Conservation (phyloP, 2,113 vertebrate species). For the Merops nubicus region DNA sequence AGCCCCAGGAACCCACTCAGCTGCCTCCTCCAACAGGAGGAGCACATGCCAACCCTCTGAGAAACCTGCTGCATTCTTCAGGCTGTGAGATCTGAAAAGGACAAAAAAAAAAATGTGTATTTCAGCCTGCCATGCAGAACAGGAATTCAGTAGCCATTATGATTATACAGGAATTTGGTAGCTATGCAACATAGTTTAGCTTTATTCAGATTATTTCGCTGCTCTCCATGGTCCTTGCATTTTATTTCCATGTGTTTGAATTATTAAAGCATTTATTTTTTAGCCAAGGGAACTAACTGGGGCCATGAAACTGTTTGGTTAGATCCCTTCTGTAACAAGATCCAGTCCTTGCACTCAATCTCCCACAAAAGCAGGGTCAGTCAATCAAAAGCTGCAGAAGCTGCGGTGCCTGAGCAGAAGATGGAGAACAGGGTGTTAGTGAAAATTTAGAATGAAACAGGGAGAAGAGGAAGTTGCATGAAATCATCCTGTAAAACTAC, state of each 20-base stretch:
- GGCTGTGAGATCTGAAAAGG: constrained; percentile 13
- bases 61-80: constrained; percentile 74
- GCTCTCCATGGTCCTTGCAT: background rate
- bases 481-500: constrained; percentile 22
- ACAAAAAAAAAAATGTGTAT: background rate
- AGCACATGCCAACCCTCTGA: constrained; percentile 55
- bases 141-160: background rate
- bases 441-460: background rate
- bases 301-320: background rate
- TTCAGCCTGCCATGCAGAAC: background rate
- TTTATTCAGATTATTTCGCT: background rate
- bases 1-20: background rate
- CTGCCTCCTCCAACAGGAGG: constrained; percentile 57
- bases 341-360: background rate
- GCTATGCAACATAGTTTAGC: background rate
- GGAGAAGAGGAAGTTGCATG: background rate
- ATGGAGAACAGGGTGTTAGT: background rate
- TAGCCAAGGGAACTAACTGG: background rate
- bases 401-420: background rate
- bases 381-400: background rate
- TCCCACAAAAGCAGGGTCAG: background rate
- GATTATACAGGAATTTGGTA: background rate
- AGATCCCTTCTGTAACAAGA: background rate
- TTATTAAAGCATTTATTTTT: background rate
- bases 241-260: background rate